Evolutionary conservation across 1,140 invertebrate species (phyloP).

Genomic region (Ceratosolen solmsi): DNA sequence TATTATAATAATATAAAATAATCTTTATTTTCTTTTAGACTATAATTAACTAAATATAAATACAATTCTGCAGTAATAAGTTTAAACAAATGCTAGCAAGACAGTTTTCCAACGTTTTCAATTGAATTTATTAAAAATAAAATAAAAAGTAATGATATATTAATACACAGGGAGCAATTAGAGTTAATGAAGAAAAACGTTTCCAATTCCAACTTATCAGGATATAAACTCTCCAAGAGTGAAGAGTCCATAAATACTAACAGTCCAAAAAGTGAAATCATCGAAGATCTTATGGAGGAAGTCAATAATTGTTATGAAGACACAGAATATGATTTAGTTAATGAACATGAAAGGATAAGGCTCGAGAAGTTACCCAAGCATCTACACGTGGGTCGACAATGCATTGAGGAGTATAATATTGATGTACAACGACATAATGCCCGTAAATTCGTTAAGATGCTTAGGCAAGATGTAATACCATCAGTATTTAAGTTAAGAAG

Average conservation of each 20-base stretch:
- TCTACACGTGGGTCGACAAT: constrained; percentile 74
- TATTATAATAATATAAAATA: too few relatives aligned
- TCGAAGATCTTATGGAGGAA: constrained; percentile 67
- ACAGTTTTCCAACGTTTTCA: too few relatives aligned
- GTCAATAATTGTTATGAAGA: constrained; percentile 69
- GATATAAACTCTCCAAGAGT: constrained; percentile 71
- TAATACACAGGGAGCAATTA: constrained; percentile 67
- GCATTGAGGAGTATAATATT: constrained; percentile 80
- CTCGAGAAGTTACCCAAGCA: constrained; percentile 80
- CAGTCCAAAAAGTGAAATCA: constrained; percentile 76
- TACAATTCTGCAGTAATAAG: too few relatives aligned
- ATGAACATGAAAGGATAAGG: constrained; percentile 73
- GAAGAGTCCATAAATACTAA: constrained; percentile 77
- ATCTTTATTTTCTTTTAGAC: too few relatives aligned
- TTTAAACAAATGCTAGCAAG: too few relatives aligned
- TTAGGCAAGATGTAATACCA: constrained; percentile 82
- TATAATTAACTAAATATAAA: too few relatives aligned
- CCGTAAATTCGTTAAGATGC: constrained; percentile 81
- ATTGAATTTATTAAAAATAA: not conserved
- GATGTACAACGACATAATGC: constrained; percentile 87
- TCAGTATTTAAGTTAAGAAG: constrained; percentile 81
- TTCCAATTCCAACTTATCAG: constrained; percentile 78
- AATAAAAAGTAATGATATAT: not conserved
- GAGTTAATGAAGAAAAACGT: constrained; percentile 75
- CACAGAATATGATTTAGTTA: constrained; percentile 70